These are phyloP conservation scores for Lampris incognitus DNA, from an alignment of 2,113 vertebrate species.

Conservation along the genomic window DNA sequence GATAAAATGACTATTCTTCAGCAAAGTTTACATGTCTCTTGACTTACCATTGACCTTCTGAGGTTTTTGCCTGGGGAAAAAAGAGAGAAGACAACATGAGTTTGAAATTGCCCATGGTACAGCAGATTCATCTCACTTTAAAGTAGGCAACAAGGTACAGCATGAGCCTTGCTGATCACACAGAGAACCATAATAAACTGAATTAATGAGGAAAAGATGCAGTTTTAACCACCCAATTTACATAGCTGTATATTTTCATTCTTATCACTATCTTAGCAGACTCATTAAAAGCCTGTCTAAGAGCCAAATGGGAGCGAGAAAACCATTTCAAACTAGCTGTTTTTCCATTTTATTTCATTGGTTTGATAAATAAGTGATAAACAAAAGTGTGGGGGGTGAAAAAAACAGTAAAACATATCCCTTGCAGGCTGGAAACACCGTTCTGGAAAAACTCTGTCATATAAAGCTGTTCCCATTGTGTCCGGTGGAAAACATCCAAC, in stretches of 20 bases:
- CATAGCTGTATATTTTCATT: no score
- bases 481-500: constrained; percentile 48
- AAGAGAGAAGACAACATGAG: constrained; percentile 29
- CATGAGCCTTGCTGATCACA: no score
- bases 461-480: neutral
- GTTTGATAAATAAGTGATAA: no score
- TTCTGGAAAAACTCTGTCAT: neutral
- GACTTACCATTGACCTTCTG: constrained; percentile 64
- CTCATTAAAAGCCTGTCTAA: no score
- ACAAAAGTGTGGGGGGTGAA: no score
- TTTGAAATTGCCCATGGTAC: neutral
- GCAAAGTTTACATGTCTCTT: neutral
- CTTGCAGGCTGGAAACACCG: constrained; percentile 24
- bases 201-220: neutral
- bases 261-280: no score
- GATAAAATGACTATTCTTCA: neutral
- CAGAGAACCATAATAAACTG: neutral
- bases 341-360: no score
- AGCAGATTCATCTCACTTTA: neutral
- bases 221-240: no score
- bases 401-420: neutral
- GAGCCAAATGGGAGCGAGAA: no score
- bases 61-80: constrained; percentile 58
- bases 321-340: constrained; percentile 13
- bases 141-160: neutral